Evolutionary conservation across 1,140 invertebrate species (phyloP).

Genomic region (Polyergus mexicanus): DNA sequence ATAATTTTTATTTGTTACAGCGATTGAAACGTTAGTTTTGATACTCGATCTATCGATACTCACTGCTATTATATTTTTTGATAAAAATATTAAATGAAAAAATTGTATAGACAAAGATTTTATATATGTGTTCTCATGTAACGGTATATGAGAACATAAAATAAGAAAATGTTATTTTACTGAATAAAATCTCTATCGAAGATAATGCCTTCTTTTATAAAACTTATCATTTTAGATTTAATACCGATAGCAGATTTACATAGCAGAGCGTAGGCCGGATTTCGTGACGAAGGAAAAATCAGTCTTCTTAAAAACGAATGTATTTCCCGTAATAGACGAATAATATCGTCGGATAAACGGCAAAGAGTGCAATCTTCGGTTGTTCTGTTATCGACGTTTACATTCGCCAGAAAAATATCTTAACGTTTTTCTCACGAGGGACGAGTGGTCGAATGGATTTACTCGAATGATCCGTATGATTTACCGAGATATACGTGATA

Average conservation of each 20-base stretch:
- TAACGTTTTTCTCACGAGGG: slow-evolving; percentile 33
- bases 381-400: slow-evolving; percentile 63
- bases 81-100: too few species aligned
- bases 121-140: too few species aligned
- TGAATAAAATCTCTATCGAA: background rate
- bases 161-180: background rate
- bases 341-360: slow-evolving; percentile 53
- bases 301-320: slow-evolving; percentile 17
- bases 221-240: background rate
- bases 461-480: slow-evolving; percentile 50
- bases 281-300: background rate
- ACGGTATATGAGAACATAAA: background rate
- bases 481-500: slow-evolving; percentile 43
- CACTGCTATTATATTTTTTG: too few species aligned
- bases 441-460: slow-evolving; percentile 52
- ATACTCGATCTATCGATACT: too few species aligned
- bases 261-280: background rate
- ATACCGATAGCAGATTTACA: background rate
- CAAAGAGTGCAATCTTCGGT: slow-evolving; percentile 57
- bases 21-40: too few species aligned
- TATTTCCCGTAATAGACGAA: slow-evolving; percentile 42
- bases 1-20: too few species aligned
- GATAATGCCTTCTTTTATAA: background rate
- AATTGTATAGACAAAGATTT: too few species aligned
- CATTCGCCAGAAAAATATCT: slow-evolving; percentile 57